Evolutionary conservation across 2,797 vertebrate genomes (phyloP), one percentile per base, ranked within the genome.

Genomic region (Peromyscus nudipes): DNA sequence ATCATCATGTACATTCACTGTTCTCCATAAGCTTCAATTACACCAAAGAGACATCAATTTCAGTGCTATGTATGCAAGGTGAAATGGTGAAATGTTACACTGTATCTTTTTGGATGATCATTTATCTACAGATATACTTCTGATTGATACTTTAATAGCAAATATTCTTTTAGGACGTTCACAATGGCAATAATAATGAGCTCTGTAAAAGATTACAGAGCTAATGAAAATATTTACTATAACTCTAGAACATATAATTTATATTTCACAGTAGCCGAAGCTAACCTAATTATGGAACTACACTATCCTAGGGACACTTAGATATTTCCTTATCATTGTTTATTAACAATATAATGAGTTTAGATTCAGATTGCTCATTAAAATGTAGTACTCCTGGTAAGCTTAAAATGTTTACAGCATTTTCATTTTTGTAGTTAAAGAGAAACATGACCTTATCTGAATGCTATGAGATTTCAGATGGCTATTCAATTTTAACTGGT

Each of bases 241-340:
- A 96, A 71, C 92, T 77, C 7, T n/a, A 6, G 14, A 69, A 49
- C 31, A 40, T 13, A 90, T 73, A 95, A 64, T 11, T 86, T 94
- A n/a, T 4, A 89, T 55, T 71, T 88, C 55, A 81, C 8, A 73
- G 2, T 52, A 60, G 83, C 76, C 19, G 49, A 91, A 94, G 60
- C 55, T 46, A 88, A 73, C 34, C 86, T 95, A 84, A 82, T 83
- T n/a, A 6, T 92, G 75, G 89, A 92, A 87, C 23, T n/a, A 81
- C 9, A 93, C 31, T 52, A 49, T 86, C 7, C 64, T 3, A 88
- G 21, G 31, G 77, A 90, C 85, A 64, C n/a, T 52, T 3, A 89
- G 29, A 55, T 67, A 83, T 55, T 71, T 95, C 49, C 46, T 81
- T 91, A 85, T 88, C 12, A 89, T 40, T 95, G 85, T 91, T 94